These are phyloP conservation scores for Heliconius charithonia DNA, from an alignment of 2,888 invertebrate species.

Conservation along the genomic window DNA sequence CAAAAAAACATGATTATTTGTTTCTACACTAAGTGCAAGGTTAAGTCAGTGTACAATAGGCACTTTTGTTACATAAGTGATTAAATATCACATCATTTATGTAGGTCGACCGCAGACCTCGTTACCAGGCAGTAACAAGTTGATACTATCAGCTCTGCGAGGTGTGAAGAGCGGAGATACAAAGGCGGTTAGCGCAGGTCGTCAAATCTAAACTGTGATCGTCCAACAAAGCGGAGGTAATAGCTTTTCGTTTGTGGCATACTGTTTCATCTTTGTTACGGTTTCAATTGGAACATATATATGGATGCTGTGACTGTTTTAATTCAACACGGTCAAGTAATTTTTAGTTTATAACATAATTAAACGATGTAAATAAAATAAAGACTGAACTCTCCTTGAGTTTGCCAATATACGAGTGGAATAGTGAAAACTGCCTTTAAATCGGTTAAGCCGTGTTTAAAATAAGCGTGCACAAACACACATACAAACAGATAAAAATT, in stretches of 20 bases:
- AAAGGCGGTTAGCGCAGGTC: constrained; percentile 49
- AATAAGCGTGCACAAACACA: too few relatives aligned
- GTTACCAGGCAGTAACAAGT: constrained; percentile 52
- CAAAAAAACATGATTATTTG: neutral
- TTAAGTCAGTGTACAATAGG: constrained; percentile 18
- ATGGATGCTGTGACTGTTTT: neutral
- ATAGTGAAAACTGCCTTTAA: too few relatives aligned
- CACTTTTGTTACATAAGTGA: constrained; percentile 30
- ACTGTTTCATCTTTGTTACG: constrained; percentile 2
- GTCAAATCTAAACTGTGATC: constrained; percentile 47
- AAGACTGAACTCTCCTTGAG: too few relatives aligned
- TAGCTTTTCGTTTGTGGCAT: constrained; percentile 11
- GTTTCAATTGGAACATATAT: neutral
- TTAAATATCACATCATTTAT: constrained; percentile 39
- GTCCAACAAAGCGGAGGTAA: constrained; percentile 26
- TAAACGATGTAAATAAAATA: too few relatives aligned
- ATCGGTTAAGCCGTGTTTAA: too few relatives aligned
- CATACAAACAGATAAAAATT: too few relatives aligned
- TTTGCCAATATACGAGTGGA: too few relatives aligned
- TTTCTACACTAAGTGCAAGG: constrained; percentile 17
- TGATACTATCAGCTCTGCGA: constrained; percentile 54
- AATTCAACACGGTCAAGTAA: neutral
- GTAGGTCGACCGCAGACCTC: constrained; percentile 53
- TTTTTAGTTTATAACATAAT: neutral
- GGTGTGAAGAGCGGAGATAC: constrained; percentile 56